Evolutionary conservation across 2,797 vertebrate genomes (phyloP), one percentile per base, ranked within the genome.

Genomic region (Pterois miles): DNA sequence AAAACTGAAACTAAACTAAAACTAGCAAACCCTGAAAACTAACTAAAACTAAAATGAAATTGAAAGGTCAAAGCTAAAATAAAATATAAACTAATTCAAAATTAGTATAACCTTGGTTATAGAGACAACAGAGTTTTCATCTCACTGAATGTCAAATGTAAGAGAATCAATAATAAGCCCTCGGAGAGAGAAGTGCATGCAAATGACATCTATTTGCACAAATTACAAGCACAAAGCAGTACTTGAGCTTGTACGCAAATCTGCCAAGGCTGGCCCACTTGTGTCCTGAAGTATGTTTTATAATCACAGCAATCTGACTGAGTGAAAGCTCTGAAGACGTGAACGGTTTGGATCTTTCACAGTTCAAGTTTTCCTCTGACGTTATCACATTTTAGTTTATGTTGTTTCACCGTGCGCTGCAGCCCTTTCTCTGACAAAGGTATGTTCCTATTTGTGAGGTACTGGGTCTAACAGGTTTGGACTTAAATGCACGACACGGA

Each of bases 261-360:
- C 52, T 20, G 10, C 27, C 63, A 72, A 58, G 33, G 56, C 33
- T 53, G 54, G 43, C 3, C 2, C 31, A 11, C 46, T 63, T 5
- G 25, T 62, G 50, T 58, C 29, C 14, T 58, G 0, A 34, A 50
- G 31, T 20, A 36, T 48, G 25, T 57, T 46, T 43, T n/a, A 16
- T 10, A 52, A 50, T 23, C 34, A 22, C 6, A 43, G 9, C 10
- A 3, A 20, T 66, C 79, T 86, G 23, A 86, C 67, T 34, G 22
- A 13, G 54, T 46, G 20, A 62, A 64, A n/a, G n/a, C n/a, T n/a
- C n/a, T n/a, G n/a, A n/a, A 54, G 38, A n/a, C 23, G 33, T 29
- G 10, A 56, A 46, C 18, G 13, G 20, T 29, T 56, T 31, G 16
- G 11, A 43, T 6, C 23, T 27, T 66, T 67, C 50, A 52, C 18